Conservation (phyloP, 35 echinoderm and acorn worm species). For the Stichopus chloronotus region DNA sequence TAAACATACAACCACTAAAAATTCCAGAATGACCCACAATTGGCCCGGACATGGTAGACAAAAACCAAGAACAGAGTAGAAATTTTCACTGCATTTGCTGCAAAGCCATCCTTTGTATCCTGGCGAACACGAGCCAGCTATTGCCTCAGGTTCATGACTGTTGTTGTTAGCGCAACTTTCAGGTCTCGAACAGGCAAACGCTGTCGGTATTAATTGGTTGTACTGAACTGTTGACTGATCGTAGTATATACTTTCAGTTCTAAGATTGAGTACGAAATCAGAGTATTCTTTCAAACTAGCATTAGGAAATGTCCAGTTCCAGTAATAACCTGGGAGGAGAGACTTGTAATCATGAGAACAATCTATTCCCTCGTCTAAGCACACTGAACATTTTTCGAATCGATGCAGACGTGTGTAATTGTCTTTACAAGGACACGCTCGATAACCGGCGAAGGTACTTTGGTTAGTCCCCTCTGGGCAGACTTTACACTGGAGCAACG, state of each 20-base stretch:
- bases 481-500: conserved; percentile 14
- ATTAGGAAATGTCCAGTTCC: conserved; percentile 50
- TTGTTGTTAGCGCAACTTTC: not conserved
- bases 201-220: not conserved
- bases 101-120: conserved; percentile 62
- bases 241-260: not conserved
- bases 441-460: conserved; percentile 24
- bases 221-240: not conserved
- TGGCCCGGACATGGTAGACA: conserved; percentile 48
- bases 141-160: not conserved
- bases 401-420: conserved; percentile 47
- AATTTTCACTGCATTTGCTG: conserved; percentile 17
- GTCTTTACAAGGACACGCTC: conserved; percentile 61
- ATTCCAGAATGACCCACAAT: conserved; percentile 21
- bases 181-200: not conserved
- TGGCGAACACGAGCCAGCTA: not conserved
- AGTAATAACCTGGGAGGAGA: conserved; percentile 58
- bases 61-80: conserved; percentile 40
- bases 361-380: conserved; percentile 46
- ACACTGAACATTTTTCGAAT: conserved; percentile 43
- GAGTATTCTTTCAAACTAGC: not conserved
- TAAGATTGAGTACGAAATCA: conserved; percentile 12
- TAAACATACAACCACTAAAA: not conserved
- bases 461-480: conserved; percentile 59
- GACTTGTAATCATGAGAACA: conserved; percentile 57